Evolutionary conservation across 1,140 invertebrate genomes (phyloP).

Genomic region (Battus philenor): DNA sequence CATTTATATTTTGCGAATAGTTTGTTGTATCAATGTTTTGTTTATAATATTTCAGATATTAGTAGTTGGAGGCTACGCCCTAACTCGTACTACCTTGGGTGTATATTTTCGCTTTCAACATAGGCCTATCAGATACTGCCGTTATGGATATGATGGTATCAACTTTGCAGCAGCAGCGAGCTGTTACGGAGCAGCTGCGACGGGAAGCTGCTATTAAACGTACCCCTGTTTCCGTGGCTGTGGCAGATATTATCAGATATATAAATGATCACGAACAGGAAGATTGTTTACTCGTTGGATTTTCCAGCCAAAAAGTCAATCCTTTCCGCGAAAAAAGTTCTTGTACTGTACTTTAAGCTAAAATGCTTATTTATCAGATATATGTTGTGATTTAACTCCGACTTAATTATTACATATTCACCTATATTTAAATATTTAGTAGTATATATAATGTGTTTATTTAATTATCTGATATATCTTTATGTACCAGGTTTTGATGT

Average conservation of each 20-base stretch:
- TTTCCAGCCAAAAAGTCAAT: conserved; percentile 97
- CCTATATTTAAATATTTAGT: conserved; percentile 1
- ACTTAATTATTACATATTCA: not conserved
- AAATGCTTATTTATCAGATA: conserved; percentile 5
- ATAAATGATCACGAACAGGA: conserved; percentile 95
- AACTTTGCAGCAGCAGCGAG: conserved; percentile 92
- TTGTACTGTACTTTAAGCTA: conserved; percentile 87
- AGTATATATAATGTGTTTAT: not conserved
- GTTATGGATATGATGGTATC: conserved; percentile 94
- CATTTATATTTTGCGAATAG: not conserved
- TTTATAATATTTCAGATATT: conserved; percentile 25
- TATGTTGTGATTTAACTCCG: not conserved
- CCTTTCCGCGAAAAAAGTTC: conserved; percentile 98
- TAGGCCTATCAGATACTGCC: conserved; percentile 89
- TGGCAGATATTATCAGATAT: conserved; percentile 95
- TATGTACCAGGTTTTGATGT: too few relatives aligned
- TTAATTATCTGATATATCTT: not conserved
- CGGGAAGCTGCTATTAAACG: conserved; percentile 93
- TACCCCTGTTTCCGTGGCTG: conserved; percentile 90
- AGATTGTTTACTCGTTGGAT: conserved; percentile 96
- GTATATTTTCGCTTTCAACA: conserved; percentile 68
- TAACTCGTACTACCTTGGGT: conserved; percentile 34
- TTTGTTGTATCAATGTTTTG: not conserved
- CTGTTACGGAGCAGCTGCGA: conserved; percentile 94
- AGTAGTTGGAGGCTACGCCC: conserved; percentile 57